Evolutionary conservation across 1,140 invertebrate species (phyloP).

Genomic region (Hyles vespertilio): DNA sequence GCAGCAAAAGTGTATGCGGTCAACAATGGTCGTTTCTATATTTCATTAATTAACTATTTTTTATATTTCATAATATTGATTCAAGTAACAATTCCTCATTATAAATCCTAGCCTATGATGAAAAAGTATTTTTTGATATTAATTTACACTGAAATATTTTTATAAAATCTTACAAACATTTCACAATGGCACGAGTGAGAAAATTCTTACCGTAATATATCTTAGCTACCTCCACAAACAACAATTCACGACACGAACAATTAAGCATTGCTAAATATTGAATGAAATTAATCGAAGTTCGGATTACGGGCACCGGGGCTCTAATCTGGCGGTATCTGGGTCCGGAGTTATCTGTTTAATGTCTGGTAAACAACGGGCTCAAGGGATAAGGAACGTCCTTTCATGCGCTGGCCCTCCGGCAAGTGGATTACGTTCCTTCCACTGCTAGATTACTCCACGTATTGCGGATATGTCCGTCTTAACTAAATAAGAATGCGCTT

Average conservation of each 20-base stretch:
- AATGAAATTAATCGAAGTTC: conserved; percentile 73
- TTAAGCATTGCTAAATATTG: conserved; percentile 62
- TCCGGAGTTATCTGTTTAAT: conserved; percentile 76
- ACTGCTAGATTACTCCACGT: conserved; percentile 55
- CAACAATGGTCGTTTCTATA: too few species aligned
- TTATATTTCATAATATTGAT: neutral
- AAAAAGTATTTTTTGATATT: too few species aligned
- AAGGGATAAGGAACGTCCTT: conserved; percentile 73
- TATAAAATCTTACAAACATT: too few species aligned
- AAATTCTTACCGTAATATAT: too few species aligned
- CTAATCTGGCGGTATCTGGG: conserved; percentile 71
- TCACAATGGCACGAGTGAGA: too few species aligned
- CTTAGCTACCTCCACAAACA: conserved; percentile 15
- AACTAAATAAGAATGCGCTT: too few species aligned
- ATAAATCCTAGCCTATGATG: too few species aligned
- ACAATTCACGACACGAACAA: conserved; percentile 28
- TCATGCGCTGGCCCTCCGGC: conserved; percentile 65
- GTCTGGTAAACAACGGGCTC: conserved; percentile 77
- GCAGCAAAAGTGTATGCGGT: too few species aligned
- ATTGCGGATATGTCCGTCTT: conserved; percentile 17
- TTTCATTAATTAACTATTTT: too few species aligned
- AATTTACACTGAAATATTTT: too few species aligned
- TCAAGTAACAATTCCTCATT: neutral
- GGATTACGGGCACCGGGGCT: conserved; percentile 63
- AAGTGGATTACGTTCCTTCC: conserved; percentile 54